A percentile compares a stretch with the other conserved stretches of the same genome.
These are phyloP conservation scores for Ciconia boyciana DNA, from an alignment of 2,113 vertebrate genomes.

Conservation along the genomic window DNA sequence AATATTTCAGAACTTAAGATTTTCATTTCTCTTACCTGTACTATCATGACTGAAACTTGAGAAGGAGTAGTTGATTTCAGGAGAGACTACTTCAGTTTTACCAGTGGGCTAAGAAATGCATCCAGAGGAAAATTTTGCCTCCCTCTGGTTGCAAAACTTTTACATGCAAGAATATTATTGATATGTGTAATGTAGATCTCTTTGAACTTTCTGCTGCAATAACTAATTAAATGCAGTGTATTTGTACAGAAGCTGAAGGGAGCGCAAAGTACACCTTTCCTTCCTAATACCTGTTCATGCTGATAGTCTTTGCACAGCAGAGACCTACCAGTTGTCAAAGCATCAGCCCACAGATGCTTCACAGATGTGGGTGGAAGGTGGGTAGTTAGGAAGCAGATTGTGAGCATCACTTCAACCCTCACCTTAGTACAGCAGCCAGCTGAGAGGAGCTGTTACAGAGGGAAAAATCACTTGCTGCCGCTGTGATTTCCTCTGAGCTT, in stretches of 20 bases:
- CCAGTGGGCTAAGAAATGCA: not conserved
- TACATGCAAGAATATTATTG: not conserved
- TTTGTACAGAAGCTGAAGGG: not conserved
- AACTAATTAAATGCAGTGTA: not conserved
- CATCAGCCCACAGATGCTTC: not conserved
- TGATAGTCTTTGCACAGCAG: not conserved
- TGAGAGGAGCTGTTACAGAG: not conserved
- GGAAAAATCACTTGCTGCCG: not conserved
- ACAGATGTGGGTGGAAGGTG: not conserved
- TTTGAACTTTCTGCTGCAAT: not conserved
- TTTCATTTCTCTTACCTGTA: not conserved
- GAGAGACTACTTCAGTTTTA: not conserved
- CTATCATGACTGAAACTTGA: not conserved
- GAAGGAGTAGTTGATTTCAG: not conserved
- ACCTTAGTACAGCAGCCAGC: not conserved
- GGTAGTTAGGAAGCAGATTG: not conserved
- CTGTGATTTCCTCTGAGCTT: not conserved
- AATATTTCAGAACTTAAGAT: not conserved
- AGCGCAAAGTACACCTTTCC: not conserved
- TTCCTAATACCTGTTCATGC: not conserved
- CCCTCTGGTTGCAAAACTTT: not conserved
- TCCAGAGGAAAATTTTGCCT: not conserved
- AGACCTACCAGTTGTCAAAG: not conserved
- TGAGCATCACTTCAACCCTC: not conserved
- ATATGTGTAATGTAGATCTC: not conserved